Evolutionary conservation across 2,113 vertebrate genomes (phyloP).

Genomic region (Paracyprichromis sp.): DNA sequence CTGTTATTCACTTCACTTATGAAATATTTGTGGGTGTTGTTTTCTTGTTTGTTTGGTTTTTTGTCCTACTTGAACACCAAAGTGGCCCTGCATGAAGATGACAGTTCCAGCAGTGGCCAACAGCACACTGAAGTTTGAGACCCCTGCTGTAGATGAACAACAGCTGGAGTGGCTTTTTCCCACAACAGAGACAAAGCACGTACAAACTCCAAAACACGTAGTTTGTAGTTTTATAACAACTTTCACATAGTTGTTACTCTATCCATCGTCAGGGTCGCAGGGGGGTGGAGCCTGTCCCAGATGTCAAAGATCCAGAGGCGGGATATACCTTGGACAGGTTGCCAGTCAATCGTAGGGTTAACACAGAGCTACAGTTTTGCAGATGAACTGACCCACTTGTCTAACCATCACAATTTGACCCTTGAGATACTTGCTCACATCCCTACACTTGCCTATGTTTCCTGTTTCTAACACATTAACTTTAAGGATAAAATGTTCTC

Average conservation of each 20-base stretch:
- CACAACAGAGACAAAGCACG: background rate
- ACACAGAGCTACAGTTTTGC: background rate
- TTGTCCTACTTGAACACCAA: background rate
- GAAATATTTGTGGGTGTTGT: background rate
- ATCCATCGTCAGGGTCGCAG: background rate
- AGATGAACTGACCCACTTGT: background rate
- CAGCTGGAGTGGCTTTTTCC: background rate
- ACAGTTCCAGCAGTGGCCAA: background rate
- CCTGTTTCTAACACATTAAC: background rate
- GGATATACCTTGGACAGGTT: background rate
- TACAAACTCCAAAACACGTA: background rate
- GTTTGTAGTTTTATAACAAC: background rate
- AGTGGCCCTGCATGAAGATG: background rate
- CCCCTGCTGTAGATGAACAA: background rate
- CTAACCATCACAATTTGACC: background rate
- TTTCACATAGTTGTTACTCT: background rate
- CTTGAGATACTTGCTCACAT: background rate
- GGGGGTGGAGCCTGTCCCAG: background rate
- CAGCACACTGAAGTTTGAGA: background rate
- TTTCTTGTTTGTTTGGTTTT: background rate
- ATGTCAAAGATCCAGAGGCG: background rate
- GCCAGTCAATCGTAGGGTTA: background rate
- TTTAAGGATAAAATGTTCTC: background rate
- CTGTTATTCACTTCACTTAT: background rate
- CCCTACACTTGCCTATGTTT: background rate